phyloP scores from a whole-genome alignment of 37 sponge, comb jelly and placozoan genomes.

The Mnemiopsis leidyi region DNA sequence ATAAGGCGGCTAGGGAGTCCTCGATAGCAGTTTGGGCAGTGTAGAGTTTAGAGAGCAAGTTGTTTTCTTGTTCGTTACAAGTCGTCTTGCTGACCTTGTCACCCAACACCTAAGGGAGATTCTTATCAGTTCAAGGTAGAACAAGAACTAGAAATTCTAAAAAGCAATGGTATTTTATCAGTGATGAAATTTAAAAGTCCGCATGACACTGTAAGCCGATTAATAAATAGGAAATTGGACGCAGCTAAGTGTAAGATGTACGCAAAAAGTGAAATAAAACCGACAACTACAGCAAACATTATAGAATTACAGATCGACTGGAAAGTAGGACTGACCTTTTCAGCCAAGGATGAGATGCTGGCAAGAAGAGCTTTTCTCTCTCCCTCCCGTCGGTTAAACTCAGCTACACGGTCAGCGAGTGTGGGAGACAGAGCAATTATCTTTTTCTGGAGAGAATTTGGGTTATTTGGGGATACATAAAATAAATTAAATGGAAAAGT shows the following conservation, averaged over 20 bases:
- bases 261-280: no score
- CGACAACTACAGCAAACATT: no score
- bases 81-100: slow-evolving; percentile 45
- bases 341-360: neutral
- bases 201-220: no score
- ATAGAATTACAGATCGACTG: no score
- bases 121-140: neutral
- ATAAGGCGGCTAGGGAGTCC: slow-evolving; percentile 43
- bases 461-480: neutral
- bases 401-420: slow-evolving; percentile 14
- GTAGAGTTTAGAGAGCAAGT: slow-evolving; percentile 14
- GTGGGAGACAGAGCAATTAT: neutral
- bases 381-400: slow-evolving; percentile 9
- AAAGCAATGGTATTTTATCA: no score
- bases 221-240: no score
- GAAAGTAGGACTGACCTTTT: neutral
- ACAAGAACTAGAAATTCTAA: no score
- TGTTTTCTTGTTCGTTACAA: neutral
- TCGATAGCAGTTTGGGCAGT: slow-evolving; percentile 2
- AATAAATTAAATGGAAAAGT: no score
- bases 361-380: slow-evolving; percentile 23
- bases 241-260: no score
- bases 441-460: slow-evolving; percentile 13
- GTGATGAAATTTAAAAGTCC: no score
- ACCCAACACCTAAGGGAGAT: neutral